Conservation (phyloP, 2,113 vertebrate species). For the Agelaius phoeniceus region DNA sequence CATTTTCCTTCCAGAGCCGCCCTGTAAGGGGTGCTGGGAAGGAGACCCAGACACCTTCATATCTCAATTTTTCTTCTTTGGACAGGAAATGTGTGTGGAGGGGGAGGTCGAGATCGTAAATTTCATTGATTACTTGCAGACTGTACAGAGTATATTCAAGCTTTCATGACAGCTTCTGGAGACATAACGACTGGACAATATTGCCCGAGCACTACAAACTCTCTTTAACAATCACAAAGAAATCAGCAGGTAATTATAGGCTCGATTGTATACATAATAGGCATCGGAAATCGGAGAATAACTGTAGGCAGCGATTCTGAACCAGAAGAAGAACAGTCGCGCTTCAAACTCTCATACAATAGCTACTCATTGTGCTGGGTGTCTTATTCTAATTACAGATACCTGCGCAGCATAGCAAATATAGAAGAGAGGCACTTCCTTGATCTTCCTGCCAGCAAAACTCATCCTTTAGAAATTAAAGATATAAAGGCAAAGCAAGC, state of each 20-base stretch:
- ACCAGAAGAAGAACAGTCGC: conserved; percentile 24
- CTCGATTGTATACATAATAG: conserved; percentile 27
- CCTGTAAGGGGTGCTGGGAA: neutral
- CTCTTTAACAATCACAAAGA: conserved; percentile 61
- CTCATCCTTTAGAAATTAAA: conserved; percentile 1
- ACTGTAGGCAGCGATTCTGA: conserved; percentile 48
- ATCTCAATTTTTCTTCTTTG: conserved; percentile 45
- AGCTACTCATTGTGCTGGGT: conserved; percentile 19
- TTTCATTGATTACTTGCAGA: conserved; percentile 67
- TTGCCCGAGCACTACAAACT: conserved; percentile 27
- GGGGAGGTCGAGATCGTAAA: conserved; percentile 22
- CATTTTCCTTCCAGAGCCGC: neutral
- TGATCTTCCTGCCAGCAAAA: conserved; percentile 20
- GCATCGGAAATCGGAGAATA: conserved; percentile 32
- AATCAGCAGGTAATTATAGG: conserved; percentile 66
- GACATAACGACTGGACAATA: conserved; percentile 42
- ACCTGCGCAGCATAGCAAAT: conserved; percentile 44
- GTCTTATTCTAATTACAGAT: conserved; percentile 52
- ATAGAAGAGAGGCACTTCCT: neutral
- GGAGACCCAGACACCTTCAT: neutral
- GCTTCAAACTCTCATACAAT: conserved; percentile 34
- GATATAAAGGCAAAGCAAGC: neutral
- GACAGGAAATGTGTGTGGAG: neutral
- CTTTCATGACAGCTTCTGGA: conserved; percentile 47
- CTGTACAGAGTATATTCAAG: conserved; percentile 1